These are phyloP conservation scores for Threskiornis aethiopicus DNA, from an alignment of 2,797 vertebrate genomes.

Conservation along the genomic window DNA sequence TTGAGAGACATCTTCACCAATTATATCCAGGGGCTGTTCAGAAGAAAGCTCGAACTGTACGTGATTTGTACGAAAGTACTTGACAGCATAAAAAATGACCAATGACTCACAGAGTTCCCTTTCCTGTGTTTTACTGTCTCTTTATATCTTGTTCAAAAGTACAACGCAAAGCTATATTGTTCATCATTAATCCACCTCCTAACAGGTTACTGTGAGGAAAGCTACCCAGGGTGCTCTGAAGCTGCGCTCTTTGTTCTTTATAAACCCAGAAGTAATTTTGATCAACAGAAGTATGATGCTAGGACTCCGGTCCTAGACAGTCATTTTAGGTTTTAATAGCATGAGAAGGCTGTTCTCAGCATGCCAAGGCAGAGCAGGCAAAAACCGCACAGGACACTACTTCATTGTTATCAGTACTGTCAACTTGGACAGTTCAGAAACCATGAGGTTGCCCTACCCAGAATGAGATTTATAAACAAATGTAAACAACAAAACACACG, in stretches of 20 bases:
- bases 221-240: background rate
- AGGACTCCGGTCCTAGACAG: background rate
- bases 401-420: background rate
- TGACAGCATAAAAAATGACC: conserved; percentile 45
- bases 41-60: background rate
- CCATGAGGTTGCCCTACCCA: background rate
- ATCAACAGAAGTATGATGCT: background rate
- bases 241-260: background rate
- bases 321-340: background rate
- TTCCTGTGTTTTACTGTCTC: background rate
- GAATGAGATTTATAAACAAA: background rate
- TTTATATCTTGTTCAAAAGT: background rate
- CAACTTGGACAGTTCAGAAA: background rate
- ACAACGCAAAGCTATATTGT: background rate
- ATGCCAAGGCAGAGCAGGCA: background rate
- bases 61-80: conserved; percentile 19
- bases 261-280: background rate
- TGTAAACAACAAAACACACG: background rate
- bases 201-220: background rate
- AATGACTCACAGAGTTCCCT: background rate
- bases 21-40: background rate
- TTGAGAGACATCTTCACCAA: conserved; percentile 52
- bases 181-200: background rate
- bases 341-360: background rate
- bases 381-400: background rate